These are phyloP conservation scores for Cololabis saira DNA, from an alignment of 2,113 vertebrate species.

Conservation along the genomic window DNA sequence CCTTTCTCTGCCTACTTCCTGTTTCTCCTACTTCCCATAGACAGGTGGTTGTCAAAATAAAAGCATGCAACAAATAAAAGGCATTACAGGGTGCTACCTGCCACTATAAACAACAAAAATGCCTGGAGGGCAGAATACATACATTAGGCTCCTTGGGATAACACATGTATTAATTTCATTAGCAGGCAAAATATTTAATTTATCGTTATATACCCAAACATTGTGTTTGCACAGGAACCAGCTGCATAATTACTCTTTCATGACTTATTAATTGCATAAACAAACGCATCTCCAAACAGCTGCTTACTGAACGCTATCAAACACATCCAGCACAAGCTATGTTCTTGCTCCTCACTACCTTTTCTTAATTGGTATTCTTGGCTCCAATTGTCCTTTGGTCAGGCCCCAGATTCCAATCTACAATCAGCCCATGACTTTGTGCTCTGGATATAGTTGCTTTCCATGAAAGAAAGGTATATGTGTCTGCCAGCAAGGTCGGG, in stretches of 20 bases:
- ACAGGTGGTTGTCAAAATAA: too few species aligned
- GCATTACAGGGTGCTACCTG: too few species aligned
- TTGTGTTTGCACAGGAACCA: constrained; percentile 25
- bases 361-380: constrained; percentile 61
- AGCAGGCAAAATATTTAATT: background rate
- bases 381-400: constrained; percentile 52
- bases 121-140: too few species aligned
- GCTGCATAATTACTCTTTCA: constrained; percentile 43
- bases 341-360: constrained; percentile 4
- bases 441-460: constrained; percentile 27
- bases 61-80: too few species aligned
- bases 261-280: constrained; percentile 67
- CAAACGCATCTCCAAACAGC: constrained; percentile 60
- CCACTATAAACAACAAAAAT: too few species aligned
- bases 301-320: constrained; percentile 36
- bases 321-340: constrained; percentile 19
- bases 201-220: background rate
- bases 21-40: too few species aligned
- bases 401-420: constrained; percentile 57
- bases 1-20: too few species aligned
- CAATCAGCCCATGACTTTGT: constrained; percentile 64
- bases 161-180: background rate
- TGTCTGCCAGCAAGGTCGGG: constrained; percentile 54
- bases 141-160: background rate
- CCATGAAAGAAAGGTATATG: constrained; percentile 1